These are phyloP conservation scores for Calonectris borealis DNA, from an alignment of 2,113 vertebrate genomes.

Conservation along the genomic window DNA sequence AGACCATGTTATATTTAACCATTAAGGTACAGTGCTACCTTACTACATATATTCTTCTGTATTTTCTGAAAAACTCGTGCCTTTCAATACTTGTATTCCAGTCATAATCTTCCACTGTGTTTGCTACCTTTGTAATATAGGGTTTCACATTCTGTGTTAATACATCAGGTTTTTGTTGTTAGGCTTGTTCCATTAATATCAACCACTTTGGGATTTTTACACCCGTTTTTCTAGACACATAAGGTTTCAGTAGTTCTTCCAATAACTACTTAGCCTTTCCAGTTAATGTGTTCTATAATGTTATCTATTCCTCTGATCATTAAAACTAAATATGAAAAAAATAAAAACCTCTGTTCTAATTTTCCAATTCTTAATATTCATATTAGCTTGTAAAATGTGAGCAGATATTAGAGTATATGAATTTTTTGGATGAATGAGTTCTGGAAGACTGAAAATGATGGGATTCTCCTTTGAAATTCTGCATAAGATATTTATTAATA, in stretches of 20 bases:
- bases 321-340: not conserved
- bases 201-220: not conserved
- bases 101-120: not conserved
- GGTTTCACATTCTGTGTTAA: not conserved
- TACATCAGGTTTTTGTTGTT: not conserved
- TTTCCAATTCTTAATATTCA: not conserved
- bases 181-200: not conserved
- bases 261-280: not conserved
- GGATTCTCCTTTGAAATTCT: not conserved
- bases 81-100: not conserved
- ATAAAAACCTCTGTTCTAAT: not conserved
- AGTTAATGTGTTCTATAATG: not conserved
- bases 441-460: not conserved
- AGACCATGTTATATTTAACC: not conserved
- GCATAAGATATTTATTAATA: not conserved
- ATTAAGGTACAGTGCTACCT: not conserved
- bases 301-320: not conserved
- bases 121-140: not conserved
- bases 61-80: not conserved
- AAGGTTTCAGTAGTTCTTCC: not conserved
- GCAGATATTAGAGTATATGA: not conserved
- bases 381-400: not conserved
- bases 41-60: not conserved
- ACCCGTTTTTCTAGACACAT: not conserved
- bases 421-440: not conserved